phyloP scores from a whole-genome alignment of 2,797 vertebrate genomes.

The Oreortyx pictus region DNA sequence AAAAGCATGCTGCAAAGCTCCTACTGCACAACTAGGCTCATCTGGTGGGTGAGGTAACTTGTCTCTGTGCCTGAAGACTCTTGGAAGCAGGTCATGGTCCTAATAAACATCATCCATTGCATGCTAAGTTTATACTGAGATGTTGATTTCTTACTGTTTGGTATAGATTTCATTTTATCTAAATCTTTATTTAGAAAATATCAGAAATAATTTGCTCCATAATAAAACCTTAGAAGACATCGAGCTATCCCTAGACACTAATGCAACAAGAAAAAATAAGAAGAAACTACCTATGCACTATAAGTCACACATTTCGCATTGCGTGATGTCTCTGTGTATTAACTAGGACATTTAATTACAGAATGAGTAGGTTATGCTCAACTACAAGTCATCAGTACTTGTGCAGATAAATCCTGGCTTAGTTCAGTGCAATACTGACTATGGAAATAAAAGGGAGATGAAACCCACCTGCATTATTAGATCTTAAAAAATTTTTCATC shows the following conservation, averaged over 20 bases:
- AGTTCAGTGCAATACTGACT: not conserved
- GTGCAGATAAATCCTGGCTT: not conserved
- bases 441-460: not conserved
- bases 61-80: not conserved
- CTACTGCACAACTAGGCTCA: not conserved
- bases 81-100: not conserved
- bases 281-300: not conserved
- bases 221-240: not conserved
- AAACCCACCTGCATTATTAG: not conserved
- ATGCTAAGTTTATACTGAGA: not conserved
- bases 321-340: not conserved
- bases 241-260: not conserved
- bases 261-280: not conserved
- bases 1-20: not conserved
- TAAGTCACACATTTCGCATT: not conserved
- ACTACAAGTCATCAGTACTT: not conserved
- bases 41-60: not conserved
- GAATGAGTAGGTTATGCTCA: not conserved
- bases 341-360: not conserved
- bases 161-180: not conserved
- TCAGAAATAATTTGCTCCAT: not conserved
- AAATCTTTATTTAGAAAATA: constrained; percentile 7
- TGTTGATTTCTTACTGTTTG: not conserved
- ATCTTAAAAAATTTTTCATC: constrained; percentile 2
- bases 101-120: not conserved